Evolutionary conservation across 2,888 invertebrate genomes (phyloP), one percentile per base, ranked within the genome.

Genomic region (Drosophila leonis): DNA sequence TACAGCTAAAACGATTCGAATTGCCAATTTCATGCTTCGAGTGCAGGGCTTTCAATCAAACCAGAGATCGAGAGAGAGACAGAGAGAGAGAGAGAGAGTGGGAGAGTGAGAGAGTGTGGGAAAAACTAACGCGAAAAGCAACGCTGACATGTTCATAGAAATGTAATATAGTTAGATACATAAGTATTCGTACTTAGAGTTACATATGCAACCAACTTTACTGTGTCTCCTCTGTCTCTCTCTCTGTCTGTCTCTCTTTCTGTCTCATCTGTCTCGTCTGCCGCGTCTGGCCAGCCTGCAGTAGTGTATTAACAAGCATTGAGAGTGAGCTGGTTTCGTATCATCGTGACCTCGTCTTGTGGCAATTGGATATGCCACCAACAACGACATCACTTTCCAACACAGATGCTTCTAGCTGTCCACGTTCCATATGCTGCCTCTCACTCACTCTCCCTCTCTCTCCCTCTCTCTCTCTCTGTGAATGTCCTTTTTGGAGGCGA

Each of bases 11-110:
- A 80, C 77, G 84, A 90, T 84, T 77, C 66, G 72, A 90, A 90
- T 88, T 88, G 90, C 72, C 88, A 90, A 88, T 88, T 88, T 88
- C 90, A 90, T 88, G 88, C 78, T 81, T 88, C 76, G 84, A 81
- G 73, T 85, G 78, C 87, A 88, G 65, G 63, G 75, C 78, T 72
- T 82, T 82, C 82, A 82, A 82, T 82, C 82, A 82, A 84, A 81
- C 80, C 56, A 66, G 52, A 61, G 51, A 44, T 57, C 31, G 39
- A 29, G 39, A 15, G 6, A 24, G 37, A 37, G 1, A 52, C 3
- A 10, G 9, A 12, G 20, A 4, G 20, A 6, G n/a, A 10, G 27
- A 39, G 7, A n/a, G 10, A 18, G 54, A 29, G 27, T 29, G 39
- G 27, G 27, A 18, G 37, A 54, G 37, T n/a, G 52, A 37, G 54